Conservation (phyloP, 2,888 invertebrate species). For the Drosophila eohydei region DNA sequence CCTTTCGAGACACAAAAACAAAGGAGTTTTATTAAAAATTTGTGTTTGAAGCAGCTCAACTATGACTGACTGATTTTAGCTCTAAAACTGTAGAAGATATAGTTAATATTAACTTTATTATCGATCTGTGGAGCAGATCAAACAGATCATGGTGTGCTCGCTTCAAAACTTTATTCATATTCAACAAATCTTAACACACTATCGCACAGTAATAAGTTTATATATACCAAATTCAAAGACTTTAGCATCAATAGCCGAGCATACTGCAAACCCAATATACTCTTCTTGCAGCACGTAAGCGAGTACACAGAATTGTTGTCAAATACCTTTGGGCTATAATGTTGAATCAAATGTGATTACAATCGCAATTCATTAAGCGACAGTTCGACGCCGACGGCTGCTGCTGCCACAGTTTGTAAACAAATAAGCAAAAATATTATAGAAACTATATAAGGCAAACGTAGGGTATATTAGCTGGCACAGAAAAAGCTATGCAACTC, state of each 20-base stretch:
- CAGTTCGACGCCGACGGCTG: conserved; percentile 48
- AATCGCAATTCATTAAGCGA: conserved; percentile 41
- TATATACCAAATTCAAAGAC: too few relatives aligned
- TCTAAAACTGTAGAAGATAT: too few relatives aligned
- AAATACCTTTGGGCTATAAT: conserved; percentile 36
- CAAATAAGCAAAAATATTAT: conserved; percentile 22
- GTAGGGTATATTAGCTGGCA: neutral
- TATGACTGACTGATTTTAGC: too few relatives aligned
- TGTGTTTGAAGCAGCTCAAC: too few relatives aligned
- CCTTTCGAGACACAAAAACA: too few relatives aligned
- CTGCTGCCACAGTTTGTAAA: conserved; percentile 58
- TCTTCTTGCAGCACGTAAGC: neutral
- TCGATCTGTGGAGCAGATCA: neutral
- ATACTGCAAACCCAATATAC: neutral
- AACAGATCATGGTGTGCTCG: neutral
- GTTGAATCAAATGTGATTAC: conserved; percentile 58
- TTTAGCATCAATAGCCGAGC: too few relatives aligned
- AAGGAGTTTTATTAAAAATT: too few relatives aligned
- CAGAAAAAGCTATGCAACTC: neutral
- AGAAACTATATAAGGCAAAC: neutral
- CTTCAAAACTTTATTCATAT: too few relatives aligned
- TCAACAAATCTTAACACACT: too few relatives aligned
- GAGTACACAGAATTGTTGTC: neutral
- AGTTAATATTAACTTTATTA: too few relatives aligned
- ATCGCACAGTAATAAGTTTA: too few relatives aligned